Conservation (phyloP, 2,888 invertebrate species). For the Apamea anceps region DNA sequence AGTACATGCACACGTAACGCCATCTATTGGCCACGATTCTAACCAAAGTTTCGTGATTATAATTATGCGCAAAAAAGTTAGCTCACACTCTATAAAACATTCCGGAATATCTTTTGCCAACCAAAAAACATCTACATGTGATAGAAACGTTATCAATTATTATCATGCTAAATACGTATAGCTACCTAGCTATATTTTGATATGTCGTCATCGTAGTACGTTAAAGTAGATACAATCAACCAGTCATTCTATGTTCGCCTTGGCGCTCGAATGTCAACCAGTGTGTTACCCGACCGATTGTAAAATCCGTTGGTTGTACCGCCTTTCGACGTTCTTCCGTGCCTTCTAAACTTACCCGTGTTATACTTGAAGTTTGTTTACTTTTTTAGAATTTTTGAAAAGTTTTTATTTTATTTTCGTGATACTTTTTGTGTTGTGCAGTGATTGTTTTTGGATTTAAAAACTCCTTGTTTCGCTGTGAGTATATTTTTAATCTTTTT, state of each 20-base stretch:
- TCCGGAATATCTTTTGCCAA: constrained; percentile 40
- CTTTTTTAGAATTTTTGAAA: constrained; percentile 34
- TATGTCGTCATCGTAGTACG: constrained; percentile 48
- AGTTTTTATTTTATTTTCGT: constrained; percentile 18
- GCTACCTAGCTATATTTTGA: constrained; percentile 40
- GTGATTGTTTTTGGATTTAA: constrained; percentile 48
- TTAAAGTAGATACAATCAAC: constrained; percentile 7
- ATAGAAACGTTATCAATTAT: constrained; percentile 56
- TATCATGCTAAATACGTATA: constrained; percentile 30
- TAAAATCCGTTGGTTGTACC: constrained; percentile 41
- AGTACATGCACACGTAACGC: constrained; percentile 15
- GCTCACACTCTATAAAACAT: constrained; percentile 2
- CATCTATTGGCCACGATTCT: constrained; percentile 17
- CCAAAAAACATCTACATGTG: constrained; percentile 37
- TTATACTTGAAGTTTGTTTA: constrained; percentile 53
- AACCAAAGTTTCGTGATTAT: not conserved
- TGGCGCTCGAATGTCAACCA: constrained; percentile 45
- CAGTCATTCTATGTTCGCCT: constrained; percentile 53
- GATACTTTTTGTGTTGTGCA: constrained; percentile 38
- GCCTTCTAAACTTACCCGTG: constrained; percentile 34
- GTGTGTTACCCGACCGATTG: constrained; percentile 50
- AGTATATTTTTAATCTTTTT: constrained; percentile 22
- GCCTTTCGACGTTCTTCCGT: constrained; percentile 6
- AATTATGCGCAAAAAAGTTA: constrained; percentile 17
- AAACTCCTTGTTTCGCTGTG: constrained; percentile 21